Evolutionary conservation across 1,140 invertebrate species (phyloP), one percentile per base, ranked within the genome.

Genomic region (Drosophila pachea): DNA sequence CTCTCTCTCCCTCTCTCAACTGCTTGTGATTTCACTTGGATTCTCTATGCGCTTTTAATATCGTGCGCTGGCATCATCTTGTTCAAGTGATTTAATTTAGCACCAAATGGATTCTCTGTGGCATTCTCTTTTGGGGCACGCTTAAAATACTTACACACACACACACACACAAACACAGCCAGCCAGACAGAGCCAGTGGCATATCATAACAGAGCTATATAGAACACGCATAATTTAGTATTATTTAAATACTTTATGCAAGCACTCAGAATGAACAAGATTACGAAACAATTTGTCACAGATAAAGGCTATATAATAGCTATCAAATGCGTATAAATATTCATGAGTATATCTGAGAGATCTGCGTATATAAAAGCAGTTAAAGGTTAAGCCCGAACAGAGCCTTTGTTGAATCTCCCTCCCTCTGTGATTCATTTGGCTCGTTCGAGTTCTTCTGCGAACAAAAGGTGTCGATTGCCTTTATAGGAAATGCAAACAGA

Each of bases 61-160:
- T 82, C 75, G 68, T 72, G 61, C 64, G 55, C 47, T 83, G 78
- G 78, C 78, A 84, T 78, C 78, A 78, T 83, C 78, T 74, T 78
- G 79, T 84, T 84, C 73, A 84, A 83, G 75, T 83, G 78, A 83
- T 83, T 83, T 78, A 84, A 83, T 83, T 83, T 78, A 83, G 78
- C 78, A 76, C 76, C 78, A 82, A 83, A 84, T 84, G 75, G 79
- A 79, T 81, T 76, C 58, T 72, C 31, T 45, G 38, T 29, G 59
- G 59, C 59, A 62, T 35, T 48, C 56, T n/a, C 42, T 73, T 73
- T 65, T 56, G 70, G 59, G 68, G 65, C 38, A 62, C 11, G 66
- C 29, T n/a, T n/a, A n/a, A n/a, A n/a, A n/a, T n/a, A n/a, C n/a
- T n/a, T n/a, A 49, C 38, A 45, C 42, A 58, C 40, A 40, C 16